phyloP scores from a whole-genome alignment of 2,113 vertebrate species.

The Lophura nycthemera region DNA sequence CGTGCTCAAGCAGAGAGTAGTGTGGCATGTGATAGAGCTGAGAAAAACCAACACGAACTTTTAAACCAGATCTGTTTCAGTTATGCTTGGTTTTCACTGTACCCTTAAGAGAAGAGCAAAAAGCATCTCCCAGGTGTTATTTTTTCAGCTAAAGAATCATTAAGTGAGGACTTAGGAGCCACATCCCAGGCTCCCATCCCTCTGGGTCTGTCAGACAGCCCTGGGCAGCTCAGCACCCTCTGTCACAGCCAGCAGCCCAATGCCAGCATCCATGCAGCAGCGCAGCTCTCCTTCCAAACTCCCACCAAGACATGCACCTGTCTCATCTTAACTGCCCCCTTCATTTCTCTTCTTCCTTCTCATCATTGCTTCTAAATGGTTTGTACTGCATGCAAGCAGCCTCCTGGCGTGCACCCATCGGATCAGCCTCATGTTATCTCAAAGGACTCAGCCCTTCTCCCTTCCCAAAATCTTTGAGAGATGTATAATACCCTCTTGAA shows the following conservation, averaged over 20 bases:
- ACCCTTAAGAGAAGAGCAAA: not conserved
- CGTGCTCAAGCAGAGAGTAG: not conserved
- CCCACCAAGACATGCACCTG: not conserved
- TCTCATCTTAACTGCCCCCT: not conserved
- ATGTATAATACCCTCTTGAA: not conserved
- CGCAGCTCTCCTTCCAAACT: not conserved
- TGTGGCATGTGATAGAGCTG: accelerated
- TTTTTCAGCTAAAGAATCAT: not conserved
- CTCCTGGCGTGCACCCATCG: not conserved
- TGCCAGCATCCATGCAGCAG: not conserved
- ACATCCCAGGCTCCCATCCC: not conserved
- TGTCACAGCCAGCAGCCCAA: not conserved
- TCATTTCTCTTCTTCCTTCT: not conserved
- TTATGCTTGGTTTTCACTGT: accelerated
- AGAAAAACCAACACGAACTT: not conserved
- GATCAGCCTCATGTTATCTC: conserved; percentile 3
- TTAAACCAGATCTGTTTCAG: not conserved
- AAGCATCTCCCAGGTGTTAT: not conserved
- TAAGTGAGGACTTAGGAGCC: not conserved
- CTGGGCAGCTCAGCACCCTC: not conserved
- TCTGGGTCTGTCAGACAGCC: not conserved
- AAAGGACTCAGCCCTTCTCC: not conserved
- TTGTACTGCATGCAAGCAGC: not conserved
- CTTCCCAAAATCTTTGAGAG: not conserved
- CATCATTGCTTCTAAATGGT: not conserved